These are phyloP conservation scores for Metallyticus violacea DNA, from an alignment of 2,888 invertebrate genomes.

Conservation along the genomic window DNA sequence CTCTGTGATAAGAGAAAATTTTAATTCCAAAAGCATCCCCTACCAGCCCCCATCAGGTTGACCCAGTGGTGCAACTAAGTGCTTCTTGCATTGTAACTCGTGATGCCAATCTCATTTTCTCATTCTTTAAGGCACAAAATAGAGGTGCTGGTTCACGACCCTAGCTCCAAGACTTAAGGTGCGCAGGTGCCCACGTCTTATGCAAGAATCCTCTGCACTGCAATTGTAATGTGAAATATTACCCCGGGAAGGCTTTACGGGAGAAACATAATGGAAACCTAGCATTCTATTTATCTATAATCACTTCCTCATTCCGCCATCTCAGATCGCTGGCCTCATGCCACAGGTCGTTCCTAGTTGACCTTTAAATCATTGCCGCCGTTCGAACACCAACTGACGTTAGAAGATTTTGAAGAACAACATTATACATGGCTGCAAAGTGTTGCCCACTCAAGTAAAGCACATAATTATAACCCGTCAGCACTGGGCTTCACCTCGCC, in stretches of 20 bases:
- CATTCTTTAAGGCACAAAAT: background rate
- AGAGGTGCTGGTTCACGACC: background rate
- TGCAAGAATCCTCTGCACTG: background rate
- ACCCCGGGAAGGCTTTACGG: too few species aligned
- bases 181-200: background rate
- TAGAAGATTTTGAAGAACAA: background rate
- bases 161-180: background rate
- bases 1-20: too few species aligned
- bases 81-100: background rate
- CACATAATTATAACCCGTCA: background rate
- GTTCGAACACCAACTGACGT: background rate
- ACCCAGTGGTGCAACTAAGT: too few species aligned
- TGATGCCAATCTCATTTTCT: background rate
- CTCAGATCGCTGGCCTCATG: background rate
- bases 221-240: background rate
- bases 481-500: background rate
- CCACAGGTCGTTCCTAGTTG: background rate
- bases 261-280: background rate
- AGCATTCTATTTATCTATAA: background rate
- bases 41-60: too few species aligned
- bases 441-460: background rate
- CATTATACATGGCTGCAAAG: background rate
- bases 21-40: too few species aligned
- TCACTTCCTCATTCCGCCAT: background rate
- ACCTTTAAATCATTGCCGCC: background rate